These are phyloP conservation scores for Rhinogobius similis DNA, from an alignment of 2,113 vertebrate species.

Conservation along the genomic window DNA sequence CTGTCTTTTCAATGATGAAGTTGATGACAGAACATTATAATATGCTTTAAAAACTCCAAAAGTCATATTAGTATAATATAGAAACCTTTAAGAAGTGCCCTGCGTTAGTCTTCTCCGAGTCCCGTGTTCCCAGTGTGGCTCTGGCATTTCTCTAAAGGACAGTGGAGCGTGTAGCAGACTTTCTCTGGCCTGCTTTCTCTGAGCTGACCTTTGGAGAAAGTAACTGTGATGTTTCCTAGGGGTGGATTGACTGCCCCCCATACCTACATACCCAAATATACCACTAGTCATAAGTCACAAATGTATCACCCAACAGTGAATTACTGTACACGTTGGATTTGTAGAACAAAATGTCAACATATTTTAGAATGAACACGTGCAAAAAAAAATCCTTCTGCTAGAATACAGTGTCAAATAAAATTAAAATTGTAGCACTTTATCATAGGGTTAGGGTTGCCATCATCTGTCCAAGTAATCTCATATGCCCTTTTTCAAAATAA, in stretches of 20 bases:
- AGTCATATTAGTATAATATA: background rate
- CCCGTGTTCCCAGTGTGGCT: conserved; percentile 20
- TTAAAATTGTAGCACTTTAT: too few species aligned
- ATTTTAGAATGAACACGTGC: background rate
- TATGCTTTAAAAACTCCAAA: background rate
- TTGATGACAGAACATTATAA: too few species aligned
- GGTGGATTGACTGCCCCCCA: conserved; percentile 28
- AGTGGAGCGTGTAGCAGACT: conserved; percentile 32
- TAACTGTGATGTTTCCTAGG: conserved; percentile 47
- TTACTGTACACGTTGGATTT: background rate
- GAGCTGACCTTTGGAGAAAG: conserved; percentile 58
- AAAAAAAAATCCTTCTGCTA: too few species aligned
- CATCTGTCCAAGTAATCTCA: too few species aligned
- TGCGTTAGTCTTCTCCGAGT: conserved; percentile 5
- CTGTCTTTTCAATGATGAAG: too few species aligned
- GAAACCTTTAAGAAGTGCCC: conserved; percentile 13
- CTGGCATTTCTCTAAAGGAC: conserved; percentile 63
- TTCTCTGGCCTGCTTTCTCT: conserved; percentile 50
- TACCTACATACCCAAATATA: conserved; percentile 11
- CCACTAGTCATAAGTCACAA: conserved; percentile 33
- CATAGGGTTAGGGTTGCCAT: too few species aligned
- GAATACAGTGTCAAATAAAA: too few species aligned
- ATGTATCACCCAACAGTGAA: background rate
- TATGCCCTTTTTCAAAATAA: too few species aligned
- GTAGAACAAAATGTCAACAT: conserved; percentile 11